Percentiles rank a stretch among this genome's conserved stretches.
phyloP scores from a whole-genome alignment of 2,113 vertebrate genomes.

The Pteronura brasiliensis region DNA sequence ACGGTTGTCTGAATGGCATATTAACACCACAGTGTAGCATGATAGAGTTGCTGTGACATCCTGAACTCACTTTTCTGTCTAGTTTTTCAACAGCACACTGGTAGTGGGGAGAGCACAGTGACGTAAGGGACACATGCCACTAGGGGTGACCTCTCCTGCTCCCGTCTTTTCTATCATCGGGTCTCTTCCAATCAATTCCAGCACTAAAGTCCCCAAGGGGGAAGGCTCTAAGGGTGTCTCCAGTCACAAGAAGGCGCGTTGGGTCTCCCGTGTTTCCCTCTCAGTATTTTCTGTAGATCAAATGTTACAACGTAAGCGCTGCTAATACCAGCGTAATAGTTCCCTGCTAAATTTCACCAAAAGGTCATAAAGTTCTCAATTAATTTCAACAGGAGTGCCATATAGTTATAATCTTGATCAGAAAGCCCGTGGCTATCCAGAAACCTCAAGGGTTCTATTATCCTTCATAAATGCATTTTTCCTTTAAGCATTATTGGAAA shows the following conservation, averaged over 20 bases:
- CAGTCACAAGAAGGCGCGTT: neutral
- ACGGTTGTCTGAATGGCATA: neutral
- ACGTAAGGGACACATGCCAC: neutral
- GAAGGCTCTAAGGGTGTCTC: neutral
- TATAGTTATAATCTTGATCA: constrained; percentile 26
- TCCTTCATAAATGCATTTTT: neutral
- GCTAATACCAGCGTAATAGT: neutral
- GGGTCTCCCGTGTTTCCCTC: neutral
- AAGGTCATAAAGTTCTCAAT: constrained; percentile 20
- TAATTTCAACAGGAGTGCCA: neutral
- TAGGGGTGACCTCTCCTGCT: neutral
- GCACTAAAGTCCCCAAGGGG: neutral
- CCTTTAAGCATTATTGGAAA: neutral
- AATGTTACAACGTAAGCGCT: neutral
- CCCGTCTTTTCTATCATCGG: neutral
- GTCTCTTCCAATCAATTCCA: neutral
- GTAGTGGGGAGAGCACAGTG: neutral
- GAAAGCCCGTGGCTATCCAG: neutral
- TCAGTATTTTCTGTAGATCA: neutral
- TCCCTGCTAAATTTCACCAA: constrained; percentile 23
- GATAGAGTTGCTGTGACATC: constrained; percentile 25
- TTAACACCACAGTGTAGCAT: neutral
- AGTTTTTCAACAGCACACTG: neutral
- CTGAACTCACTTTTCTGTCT: neutral
- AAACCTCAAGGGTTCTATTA: neutral